phyloP scores from a whole-genome alignment of 2,113 vertebrate genomes.

The Empidonax alnorum region DNA sequence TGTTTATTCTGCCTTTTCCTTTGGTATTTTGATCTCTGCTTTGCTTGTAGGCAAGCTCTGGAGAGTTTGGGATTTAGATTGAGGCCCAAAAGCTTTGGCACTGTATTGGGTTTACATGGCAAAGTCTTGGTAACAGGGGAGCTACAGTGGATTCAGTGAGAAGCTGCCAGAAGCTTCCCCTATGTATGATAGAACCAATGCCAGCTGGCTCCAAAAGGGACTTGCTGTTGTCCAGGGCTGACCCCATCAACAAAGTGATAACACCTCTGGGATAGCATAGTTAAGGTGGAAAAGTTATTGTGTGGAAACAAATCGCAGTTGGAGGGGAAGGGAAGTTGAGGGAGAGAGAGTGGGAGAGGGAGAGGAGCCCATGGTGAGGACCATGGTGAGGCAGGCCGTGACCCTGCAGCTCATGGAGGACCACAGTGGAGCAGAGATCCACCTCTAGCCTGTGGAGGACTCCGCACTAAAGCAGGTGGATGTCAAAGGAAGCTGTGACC shows the following conservation, averaged over 20 bases:
- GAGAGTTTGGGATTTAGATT: neutral
- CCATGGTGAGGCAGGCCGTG: neutral
- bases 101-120: neutral
- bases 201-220: neutral
- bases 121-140: neutral
- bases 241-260: neutral
- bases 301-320: neutral
- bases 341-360: too few species aligned
- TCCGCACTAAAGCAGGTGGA: neutral
- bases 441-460: neutral
- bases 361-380: neutral
- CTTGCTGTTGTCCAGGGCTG: neutral
- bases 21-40: neutral
- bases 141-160: neutral
- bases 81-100: neutral
- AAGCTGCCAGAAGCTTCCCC: neutral
- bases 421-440: neutral
- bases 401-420: neutral
- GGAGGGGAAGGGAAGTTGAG: neutral
- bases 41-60: neutral
- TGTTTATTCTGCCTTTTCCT: neutral
- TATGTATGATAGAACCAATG: neutral
- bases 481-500: neutral
- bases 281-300: neutral
- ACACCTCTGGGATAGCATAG: neutral